Percentiles rank a stretch among this genome's conserved stretches.
Conservation (phyloP, 2,113 vertebrate species). For the Hippolais icterina region DNA sequence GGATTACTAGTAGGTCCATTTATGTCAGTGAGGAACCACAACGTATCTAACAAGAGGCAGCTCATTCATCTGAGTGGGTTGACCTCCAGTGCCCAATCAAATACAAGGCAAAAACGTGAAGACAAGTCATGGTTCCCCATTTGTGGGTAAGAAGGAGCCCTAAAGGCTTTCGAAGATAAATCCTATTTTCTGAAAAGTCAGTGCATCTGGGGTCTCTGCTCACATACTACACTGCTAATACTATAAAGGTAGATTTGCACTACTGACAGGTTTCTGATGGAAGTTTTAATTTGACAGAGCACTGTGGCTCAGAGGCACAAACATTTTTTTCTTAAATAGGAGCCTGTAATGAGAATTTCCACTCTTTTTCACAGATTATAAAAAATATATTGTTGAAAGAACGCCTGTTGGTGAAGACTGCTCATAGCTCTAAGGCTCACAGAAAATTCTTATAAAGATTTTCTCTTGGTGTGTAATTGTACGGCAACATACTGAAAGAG, state of each 20-base stretch:
- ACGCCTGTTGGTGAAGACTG: accelerated
- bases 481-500: neutral
- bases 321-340: neutral
- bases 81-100: neutral
- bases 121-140: neutral
- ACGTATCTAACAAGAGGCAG: neutral
- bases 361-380: neutral
- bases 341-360: neutral
- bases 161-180: neutral
- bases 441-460: neutral
- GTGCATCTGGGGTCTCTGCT: neutral
- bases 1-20: neutral
- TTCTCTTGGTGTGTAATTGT: neutral
- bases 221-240: neutral
- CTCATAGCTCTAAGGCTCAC: neutral
- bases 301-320: neutral
- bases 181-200: neutral
- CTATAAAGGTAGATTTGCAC: neutral
- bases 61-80: neutral
- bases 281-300: neutral
- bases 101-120: neutral
- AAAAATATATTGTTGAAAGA: neutral
- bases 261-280: neutral
- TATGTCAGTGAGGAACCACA: neutral
- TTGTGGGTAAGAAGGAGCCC: neutral